Evolutionary conservation across 2,797 vertebrate species (phyloP).

Genomic region (Zenarchopterus dispar): DNA sequence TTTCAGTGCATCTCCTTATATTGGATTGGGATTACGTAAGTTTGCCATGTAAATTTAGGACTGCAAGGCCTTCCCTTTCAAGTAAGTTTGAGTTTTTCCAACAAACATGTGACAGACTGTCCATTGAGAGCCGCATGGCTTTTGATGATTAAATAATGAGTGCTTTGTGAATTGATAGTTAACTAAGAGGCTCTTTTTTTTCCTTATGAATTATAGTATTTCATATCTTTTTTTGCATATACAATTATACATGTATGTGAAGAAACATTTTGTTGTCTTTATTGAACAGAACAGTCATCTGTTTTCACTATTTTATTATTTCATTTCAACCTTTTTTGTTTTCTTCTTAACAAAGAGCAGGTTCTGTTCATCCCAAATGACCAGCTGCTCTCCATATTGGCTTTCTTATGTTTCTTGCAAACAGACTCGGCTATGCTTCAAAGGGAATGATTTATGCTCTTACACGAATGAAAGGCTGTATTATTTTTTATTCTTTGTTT

Average conservation of each 20-base stretch:
- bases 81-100: conserved; percentile 21
- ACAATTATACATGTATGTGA: conserved; percentile 19
- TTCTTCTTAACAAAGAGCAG: conserved; percentile 66
- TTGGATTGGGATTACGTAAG: conserved; percentile 42
- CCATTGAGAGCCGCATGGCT: conserved; percentile 29
- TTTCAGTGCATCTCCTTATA: conserved; percentile 31
- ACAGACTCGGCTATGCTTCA: conserved; percentile 66
- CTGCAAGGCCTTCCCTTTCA: conserved; percentile 26
- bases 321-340: conserved; percentile 40
- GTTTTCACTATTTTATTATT: conserved; percentile 65
- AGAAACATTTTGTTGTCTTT: conserved; percentile 32
- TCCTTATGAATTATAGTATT: conserved; percentile 9
- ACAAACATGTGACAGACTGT: conserved; percentile 42
- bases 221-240: conserved; percentile 37
- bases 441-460: conserved; percentile 77
- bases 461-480: conserved; percentile 66
- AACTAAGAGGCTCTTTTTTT: conserved; percentile 20
- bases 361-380: conserved; percentile 73
- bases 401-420: conserved; percentile 72
- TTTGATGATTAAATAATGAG: conserved; percentile 35
- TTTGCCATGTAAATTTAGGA: conserved; percentile 35
- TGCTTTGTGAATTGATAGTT: conserved; percentile 15
- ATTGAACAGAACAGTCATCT: conserved; percentile 60
- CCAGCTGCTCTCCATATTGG: conserved; percentile 78
- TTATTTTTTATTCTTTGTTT: conserved; percentile 42